Base-by-base conservation (phyloP, 2,113 vertebrate genomes). In the Xiphias gladius region DNA sequence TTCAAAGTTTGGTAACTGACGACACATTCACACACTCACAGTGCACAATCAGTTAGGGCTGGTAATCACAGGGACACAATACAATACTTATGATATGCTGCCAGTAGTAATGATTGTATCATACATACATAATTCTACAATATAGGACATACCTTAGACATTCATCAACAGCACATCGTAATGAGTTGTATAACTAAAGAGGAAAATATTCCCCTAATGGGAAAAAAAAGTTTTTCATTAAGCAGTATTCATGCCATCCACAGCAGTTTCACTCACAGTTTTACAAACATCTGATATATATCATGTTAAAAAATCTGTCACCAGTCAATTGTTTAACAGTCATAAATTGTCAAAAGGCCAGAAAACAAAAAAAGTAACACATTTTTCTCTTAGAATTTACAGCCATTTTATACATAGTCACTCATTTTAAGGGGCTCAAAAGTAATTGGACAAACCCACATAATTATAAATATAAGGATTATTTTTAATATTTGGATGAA, bases 71-170 rank as follows among this genome's bases (percentile, higher is more conserved):
- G 11, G 30, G 30, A n/a, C 30, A 39, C 0, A 0, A 55, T 22
- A 26, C 24, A 26, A 7, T 22, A 20, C n/a, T 68, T 54, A 30
- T 26, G 11, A 59, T 43, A 37, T 67, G 35, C 14, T 59, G 46
- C 32, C 22, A 17, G 39, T 24, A 50, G 59, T 71, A 43, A 85
- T 76, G 41, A 76, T n/a, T 76, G 16, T 35, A 55, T 57, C 9
- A 50, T 39, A 10, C 37, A 50, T 24, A 63, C 32, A 22, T 39
- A 35, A 59, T 22, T 32, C 48, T 59, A 26, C 32, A 37, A 35
- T 26, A 41, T 14, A 5, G 52, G 32, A 20, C 16, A 30, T n/a
- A 65, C 17, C 41, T 3, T 7, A 39, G 43, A 41, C 30, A 58
- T n/a, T 41, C 61, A 73, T 35, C 20, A 80, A n/a, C 30, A 35